phyloP scores from a whole-genome alignment of 2,113 vertebrate genomes.

The Sprattus sprattus region DNA sequence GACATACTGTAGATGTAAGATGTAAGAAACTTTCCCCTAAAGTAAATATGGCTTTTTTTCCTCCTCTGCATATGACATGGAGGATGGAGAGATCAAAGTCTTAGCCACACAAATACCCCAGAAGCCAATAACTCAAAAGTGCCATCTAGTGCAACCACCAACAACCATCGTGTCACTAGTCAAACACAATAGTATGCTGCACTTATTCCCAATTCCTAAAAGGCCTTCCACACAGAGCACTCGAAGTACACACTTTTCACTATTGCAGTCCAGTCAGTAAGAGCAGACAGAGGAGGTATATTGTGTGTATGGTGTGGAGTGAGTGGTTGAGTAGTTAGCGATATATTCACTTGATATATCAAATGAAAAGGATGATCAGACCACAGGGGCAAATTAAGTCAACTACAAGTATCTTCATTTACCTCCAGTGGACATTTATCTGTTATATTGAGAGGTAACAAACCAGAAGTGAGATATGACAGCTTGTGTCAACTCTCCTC shows the following conservation, averaged over 20 bases:
- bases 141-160: conserved; percentile 2
- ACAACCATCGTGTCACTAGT: not conserved
- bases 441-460: not conserved
- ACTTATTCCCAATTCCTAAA: not conserved
- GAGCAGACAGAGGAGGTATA: not conserved
- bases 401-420: not conserved
- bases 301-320: not conserved
- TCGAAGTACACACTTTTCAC: not conserved
- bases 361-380: not conserved
- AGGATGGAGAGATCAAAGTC: not conserved
- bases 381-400: not conserved
- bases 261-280: not conserved
- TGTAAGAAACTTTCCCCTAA: not conserved
- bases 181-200: not conserved
- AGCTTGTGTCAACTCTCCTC: not conserved
- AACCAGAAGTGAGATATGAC: not conserved
- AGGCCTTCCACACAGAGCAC: not conserved
- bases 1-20: not conserved
- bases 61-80: not conserved
- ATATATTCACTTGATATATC: not conserved
- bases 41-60: not conserved
- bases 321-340: not conserved
- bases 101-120: not conserved
- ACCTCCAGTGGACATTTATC: not conserved
- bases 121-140: not conserved